phyloP scores from a whole-genome alignment of 2,797 vertebrate genomes.

The Heliangelus exortis region DNA sequence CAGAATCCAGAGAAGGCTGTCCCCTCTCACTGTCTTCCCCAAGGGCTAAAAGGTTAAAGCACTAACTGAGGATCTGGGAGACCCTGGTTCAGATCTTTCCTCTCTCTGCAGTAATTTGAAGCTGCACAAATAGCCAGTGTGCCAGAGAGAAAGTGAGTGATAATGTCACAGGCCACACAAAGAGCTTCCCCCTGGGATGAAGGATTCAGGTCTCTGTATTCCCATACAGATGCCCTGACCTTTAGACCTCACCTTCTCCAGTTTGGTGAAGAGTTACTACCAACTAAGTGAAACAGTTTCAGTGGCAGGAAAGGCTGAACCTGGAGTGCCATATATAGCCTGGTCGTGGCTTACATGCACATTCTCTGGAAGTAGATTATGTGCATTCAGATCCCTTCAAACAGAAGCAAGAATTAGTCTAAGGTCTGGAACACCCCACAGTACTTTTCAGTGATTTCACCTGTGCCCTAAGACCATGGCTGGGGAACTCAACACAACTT shows the following conservation, averaged over 20 bases:
- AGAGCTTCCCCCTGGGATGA: slow-evolving; percentile 29
- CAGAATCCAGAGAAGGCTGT: neutral
- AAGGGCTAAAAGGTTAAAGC: slow-evolving; percentile 25
- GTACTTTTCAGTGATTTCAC: neutral
- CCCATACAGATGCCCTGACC: slow-evolving; percentile 51
- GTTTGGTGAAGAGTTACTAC: slow-evolving; percentile 41
- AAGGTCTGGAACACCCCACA: neutral
- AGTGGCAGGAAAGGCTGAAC: neutral
- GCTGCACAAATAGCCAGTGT: slow-evolving; percentile 56
- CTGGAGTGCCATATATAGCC: neutral
- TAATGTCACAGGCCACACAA: slow-evolving; percentile 67
- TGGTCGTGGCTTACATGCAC: neutral
- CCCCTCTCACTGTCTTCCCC: neutral
- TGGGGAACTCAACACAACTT: neutral
- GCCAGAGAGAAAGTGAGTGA: slow-evolving; percentile 51
- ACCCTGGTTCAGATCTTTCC: slow-evolving; percentile 17
- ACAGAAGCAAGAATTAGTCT: neutral
- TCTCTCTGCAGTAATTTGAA: slow-evolving; percentile 55
- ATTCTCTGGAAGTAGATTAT: neutral
- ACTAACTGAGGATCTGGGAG: neutral
- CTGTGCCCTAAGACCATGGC: neutral
- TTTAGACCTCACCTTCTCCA: slow-evolving; percentile 41
- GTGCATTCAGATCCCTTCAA: neutral
- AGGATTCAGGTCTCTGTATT: slow-evolving; percentile 5
- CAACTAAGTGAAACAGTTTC: slow-evolving; percentile 8